A percentile compares a stretch with the other conserved stretches of the same genome.
Evolutionary conservation across 1,140 invertebrate species (phyloP).

Genomic region (Tribolium madens): DNA sequence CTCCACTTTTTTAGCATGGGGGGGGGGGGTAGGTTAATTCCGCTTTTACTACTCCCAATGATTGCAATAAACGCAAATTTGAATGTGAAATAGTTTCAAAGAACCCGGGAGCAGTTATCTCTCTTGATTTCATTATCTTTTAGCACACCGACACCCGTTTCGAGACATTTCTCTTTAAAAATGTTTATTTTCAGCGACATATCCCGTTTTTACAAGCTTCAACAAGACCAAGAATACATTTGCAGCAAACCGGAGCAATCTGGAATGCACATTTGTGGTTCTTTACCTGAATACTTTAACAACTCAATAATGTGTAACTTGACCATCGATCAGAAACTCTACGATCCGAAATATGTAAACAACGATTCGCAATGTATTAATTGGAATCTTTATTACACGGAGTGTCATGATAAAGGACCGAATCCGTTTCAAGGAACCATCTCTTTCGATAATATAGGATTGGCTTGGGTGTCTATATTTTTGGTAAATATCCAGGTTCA

Average conservation of each 20-base stretch:
- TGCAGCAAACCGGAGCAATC: conserved; percentile 93
- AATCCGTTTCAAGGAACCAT: conserved; percentile 99
- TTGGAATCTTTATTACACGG: conserved; percentile 99
- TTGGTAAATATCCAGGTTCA: conserved; percentile 80
- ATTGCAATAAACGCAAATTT: too few species aligned
- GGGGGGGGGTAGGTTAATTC: too few species aligned
- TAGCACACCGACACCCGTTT: neutral
- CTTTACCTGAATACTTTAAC: conserved; percentile 85
- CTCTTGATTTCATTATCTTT: neutral
- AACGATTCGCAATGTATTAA: conserved; percentile 83
- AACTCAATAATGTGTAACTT: conserved; percentile 77
- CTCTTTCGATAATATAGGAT: conserved; percentile 99
- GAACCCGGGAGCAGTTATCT: neutral
- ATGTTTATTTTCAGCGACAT: conserved; percentile 68
- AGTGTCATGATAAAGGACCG: conserved; percentile 90
- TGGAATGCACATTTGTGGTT: conserved; percentile 93
- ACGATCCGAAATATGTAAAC: conserved; percentile 50
- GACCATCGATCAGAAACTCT: conserved; percentile 60
- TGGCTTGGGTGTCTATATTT: conserved; percentile 99
- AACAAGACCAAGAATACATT: conserved; percentile 96
- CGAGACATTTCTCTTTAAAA: neutral
- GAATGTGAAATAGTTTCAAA: neutral
- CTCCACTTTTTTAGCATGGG: neutral
- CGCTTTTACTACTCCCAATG: neutral
- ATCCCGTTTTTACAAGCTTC: conserved; percentile 84